Conservation (phyloP, 2,888 invertebrate genomes). For the Unio pictorum region DNA sequence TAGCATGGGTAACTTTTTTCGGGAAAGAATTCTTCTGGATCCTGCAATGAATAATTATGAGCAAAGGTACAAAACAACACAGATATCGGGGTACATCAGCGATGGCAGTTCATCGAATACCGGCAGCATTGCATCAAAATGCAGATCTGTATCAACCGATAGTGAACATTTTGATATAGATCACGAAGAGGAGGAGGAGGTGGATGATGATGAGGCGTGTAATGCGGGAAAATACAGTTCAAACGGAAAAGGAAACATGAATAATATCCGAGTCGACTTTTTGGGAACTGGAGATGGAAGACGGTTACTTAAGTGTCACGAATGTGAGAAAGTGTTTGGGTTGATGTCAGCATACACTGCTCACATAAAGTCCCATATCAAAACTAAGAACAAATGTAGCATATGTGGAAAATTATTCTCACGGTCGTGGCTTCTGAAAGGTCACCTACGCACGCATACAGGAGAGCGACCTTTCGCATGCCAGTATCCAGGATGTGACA, state of each 20-base stretch:
- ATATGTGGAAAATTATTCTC: slow-evolving; percentile 67
- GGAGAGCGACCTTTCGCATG: slow-evolving; percentile 68
- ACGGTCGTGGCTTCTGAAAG: slow-evolving; percentile 68
- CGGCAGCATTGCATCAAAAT: too few species aligned
- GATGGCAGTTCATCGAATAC: too few species aligned
- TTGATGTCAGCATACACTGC: slow-evolving; percentile 44
- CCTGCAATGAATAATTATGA: too few species aligned
- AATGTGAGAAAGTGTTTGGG: slow-evolving; percentile 55
- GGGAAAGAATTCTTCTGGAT: too few species aligned
- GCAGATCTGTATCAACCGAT: too few species aligned
- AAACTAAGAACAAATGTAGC: slow-evolving; percentile 58
- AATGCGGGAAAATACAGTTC: neutral
- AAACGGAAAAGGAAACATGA: neutral
- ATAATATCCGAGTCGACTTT: slow-evolving; percentile 8
- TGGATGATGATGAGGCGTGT: neutral
- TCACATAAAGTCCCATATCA: slow-evolving; percentile 53
- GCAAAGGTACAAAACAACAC: too few species aligned
- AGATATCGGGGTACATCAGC: too few species aligned
- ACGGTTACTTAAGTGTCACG: slow-evolving; percentile 43
- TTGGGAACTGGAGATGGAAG: slow-evolving; percentile 10
- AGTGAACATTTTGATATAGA: too few species aligned
- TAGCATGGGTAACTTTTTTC: too few species aligned
- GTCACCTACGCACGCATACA: slow-evolving; percentile 69
- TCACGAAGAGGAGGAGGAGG: neutral
- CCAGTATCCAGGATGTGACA: slow-evolving; percentile 58